Evolutionary conservation across 2,888 invertebrate species (phyloP).

Genomic region (Plebejus anna): DNA sequence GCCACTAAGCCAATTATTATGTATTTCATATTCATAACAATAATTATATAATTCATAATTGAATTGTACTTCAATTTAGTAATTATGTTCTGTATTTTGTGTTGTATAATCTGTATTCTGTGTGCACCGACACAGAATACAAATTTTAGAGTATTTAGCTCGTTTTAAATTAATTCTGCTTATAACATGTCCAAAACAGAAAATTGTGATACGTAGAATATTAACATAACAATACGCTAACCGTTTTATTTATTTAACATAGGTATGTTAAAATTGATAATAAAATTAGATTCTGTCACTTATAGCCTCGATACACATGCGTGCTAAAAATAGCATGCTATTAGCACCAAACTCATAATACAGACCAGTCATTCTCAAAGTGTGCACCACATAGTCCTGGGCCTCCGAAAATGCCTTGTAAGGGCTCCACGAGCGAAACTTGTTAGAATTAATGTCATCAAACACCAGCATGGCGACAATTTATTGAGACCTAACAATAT

Average conservation of each 20-base stretch:
- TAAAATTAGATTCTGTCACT: neutral
- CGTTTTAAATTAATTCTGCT: neutral
- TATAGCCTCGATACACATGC: neutral
- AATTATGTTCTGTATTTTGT: no score
- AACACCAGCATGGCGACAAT: no score
- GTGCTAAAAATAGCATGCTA: neutral
- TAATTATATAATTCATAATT: no score
- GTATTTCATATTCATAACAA: no score
- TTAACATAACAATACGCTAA: neutral
- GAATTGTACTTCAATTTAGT: no score
- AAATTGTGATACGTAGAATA: neutral
- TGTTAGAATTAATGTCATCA: no score
- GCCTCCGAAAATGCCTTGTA: neutral
- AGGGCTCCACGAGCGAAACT: no score
- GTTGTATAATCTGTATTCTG: no score
- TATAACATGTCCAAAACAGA: neutral
- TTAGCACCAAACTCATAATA: neutral
- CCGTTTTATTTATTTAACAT: neutral
- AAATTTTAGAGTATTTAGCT: neutral
- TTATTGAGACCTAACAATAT: no score
- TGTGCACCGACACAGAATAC: neutral
- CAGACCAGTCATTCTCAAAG: neutral
- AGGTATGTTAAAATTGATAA: neutral
- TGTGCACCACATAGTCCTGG: no score
- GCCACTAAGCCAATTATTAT: no score